phyloP scores from a whole-genome alignment of 1,140 invertebrate genomes.

The Ceratina japonica region DNA sequence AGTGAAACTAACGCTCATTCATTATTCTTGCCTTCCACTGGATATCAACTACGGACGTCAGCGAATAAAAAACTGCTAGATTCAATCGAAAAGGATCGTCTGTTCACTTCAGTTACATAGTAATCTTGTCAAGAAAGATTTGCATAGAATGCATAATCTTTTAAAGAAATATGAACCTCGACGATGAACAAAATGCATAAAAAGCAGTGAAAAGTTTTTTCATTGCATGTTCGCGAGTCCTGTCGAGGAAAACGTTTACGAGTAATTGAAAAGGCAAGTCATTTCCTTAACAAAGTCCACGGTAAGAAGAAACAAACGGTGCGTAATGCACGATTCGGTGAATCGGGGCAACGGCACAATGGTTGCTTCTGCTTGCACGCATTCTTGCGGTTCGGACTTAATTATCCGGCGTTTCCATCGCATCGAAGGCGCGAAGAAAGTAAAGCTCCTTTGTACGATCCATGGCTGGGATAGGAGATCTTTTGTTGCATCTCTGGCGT shows the following conservation, averaged over 20 bases:
- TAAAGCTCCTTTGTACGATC: slow-evolving; percentile 41
- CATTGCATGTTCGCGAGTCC: too few species aligned
- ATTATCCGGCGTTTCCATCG: slow-evolving; percentile 53
- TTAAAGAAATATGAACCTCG: too few species aligned
- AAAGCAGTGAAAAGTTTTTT: too few species aligned
- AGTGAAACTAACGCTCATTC: background rate
- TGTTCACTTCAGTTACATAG: too few species aligned
- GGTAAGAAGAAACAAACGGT: background rate
- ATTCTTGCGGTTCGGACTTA: slow-evolving; percentile 32
- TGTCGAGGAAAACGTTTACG: too few species aligned
- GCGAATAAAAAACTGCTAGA: background rate
- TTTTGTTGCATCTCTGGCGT: slow-evolving; percentile 24
- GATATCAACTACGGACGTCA: background rate
- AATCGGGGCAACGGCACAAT: background rate
- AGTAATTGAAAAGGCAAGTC: too few species aligned
- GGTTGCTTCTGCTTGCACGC: slow-evolving; percentile 8
- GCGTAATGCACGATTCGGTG: slow-evolving; percentile 20
- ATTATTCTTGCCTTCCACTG: background rate
- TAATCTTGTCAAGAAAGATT: too few species aligned
- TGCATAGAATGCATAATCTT: too few species aligned
- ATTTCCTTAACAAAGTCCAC: too few species aligned
- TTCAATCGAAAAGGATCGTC: background rate
- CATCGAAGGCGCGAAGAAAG: slow-evolving; percentile 24
- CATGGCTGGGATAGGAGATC: slow-evolving; percentile 25
- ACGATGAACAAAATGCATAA: too few species aligned